Percentiles rank a stretch among this genome's conserved stretches.
phyloP scores from a whole-genome alignment of 1,140 invertebrate genomes.

The Aleiodes sp. region DNA sequence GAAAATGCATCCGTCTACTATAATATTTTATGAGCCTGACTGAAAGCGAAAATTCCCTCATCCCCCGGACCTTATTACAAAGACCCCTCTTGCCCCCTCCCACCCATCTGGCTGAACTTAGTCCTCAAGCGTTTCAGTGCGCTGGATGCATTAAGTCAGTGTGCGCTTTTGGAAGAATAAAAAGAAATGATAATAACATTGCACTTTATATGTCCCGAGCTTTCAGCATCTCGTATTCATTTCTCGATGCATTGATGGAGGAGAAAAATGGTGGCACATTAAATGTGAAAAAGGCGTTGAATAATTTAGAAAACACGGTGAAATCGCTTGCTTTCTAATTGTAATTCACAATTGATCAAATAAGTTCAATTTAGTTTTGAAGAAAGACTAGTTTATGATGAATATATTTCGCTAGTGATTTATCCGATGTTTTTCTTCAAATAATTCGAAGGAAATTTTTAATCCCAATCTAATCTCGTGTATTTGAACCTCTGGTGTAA shows the following conservation, averaged over 20 bases:
- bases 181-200: conserved; percentile 16
- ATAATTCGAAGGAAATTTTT: neutral
- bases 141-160: neutral
- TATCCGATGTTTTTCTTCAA: too few species aligned
- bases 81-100: neutral
- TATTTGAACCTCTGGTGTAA: conserved; percentile 9
- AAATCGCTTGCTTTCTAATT: conserved; percentile 1
- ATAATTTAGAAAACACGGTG: conserved; percentile 2
- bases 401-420: too few species aligned
- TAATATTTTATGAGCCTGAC: conserved; percentile 48
- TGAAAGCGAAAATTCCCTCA: conserved; percentile 28
- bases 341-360: neutral
- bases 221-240: neutral
- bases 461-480: neutral
- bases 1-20: conserved; percentile 54
- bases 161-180: neutral
- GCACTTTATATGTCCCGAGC: neutral
- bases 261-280: neutral
- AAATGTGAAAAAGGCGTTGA: neutral
- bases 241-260: neutral
- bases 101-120: neutral
- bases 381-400: too few species aligned
- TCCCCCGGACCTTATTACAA: conserved; percentile 17
- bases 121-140: neutral
- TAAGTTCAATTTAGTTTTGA: too few species aligned